A percentile compares a stretch with the other conserved stretches of the same genome.
phyloP scores from a whole-genome alignment of 2,888 invertebrate genomes.

The Drosophila mulleri region DNA sequence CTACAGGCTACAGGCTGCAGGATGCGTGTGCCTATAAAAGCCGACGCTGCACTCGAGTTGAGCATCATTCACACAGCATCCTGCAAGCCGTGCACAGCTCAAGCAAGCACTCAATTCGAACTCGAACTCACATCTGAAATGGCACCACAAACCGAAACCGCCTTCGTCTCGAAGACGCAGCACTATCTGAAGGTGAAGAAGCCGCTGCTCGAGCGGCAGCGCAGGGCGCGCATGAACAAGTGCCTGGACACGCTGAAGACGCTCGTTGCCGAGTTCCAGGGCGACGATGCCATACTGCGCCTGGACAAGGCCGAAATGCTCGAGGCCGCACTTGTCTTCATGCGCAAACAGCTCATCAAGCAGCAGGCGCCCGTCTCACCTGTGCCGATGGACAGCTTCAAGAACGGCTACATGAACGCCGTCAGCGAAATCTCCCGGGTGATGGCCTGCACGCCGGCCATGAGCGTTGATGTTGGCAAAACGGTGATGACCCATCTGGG shows the following conservation, averaged over 20 bases:
- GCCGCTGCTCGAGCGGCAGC: slow-evolving; percentile 94
- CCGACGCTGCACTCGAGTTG: slow-evolving; percentile 38
- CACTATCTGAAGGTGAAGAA: slow-evolving; percentile 97
- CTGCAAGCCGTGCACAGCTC: slow-evolving; percentile 65
- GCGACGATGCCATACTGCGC: slow-evolving; percentile 94
- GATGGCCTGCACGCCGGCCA: slow-evolving; percentile 92
- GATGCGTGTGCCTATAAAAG: slow-evolving; percentile 68
- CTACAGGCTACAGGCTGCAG: slow-evolving; percentile 29
- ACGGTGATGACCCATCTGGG: slow-evolving; percentile 95
- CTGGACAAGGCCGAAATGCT: slow-evolving; percentile 96
- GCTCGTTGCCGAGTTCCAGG: slow-evolving; percentile 91
- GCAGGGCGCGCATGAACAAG: slow-evolving; percentile 95
- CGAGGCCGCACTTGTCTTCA: slow-evolving; percentile 93
- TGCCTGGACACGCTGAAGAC: slow-evolving; percentile 95
- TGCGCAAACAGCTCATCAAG: slow-evolving; percentile 86
- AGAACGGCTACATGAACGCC: slow-evolving; percentile 95
- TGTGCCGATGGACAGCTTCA: slow-evolving; percentile 89
- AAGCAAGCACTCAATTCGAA: slow-evolving; percentile 27
- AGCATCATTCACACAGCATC: slow-evolving; percentile 78
- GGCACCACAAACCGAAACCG: slow-evolving; percentile 62
- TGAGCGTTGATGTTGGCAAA: slow-evolving; percentile 93
- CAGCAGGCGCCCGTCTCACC: slow-evolving; percentile 87
- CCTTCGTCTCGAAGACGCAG: slow-evolving; percentile 90
- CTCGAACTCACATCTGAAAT: slow-evolving; percentile 47
- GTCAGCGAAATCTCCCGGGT: slow-evolving; percentile 95